Percentiles rank a stretch among this genome's conserved stretches.
phyloP scores from a whole-genome alignment of 2,888 invertebrate genomes.

The Amphipyra tragopoginis region DNA sequence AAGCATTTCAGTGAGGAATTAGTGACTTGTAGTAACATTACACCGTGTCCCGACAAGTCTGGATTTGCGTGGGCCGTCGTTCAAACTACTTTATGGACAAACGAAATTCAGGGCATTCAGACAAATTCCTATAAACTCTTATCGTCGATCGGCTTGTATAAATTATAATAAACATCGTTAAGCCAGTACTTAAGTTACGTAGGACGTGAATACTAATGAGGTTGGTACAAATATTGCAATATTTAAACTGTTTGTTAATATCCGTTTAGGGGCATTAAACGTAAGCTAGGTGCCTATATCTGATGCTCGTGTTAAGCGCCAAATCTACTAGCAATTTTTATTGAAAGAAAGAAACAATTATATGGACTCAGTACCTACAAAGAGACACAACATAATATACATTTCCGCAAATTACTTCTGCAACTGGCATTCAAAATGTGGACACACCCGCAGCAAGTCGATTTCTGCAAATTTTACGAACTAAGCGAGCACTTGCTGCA shows the following conservation, averaged over 20 bases:
- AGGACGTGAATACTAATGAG: slow-evolving; percentile 48
- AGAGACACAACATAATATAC: too few relatives aligned
- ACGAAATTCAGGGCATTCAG: slow-evolving; percentile 38
- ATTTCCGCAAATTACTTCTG: too few relatives aligned
- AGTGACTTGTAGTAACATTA: slow-evolving; percentile 32
- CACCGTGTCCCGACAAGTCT: slow-evolving; percentile 12
- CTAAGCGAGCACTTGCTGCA: too few relatives aligned
- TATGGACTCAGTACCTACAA: too few relatives aligned
- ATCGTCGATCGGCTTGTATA: slow-evolving; percentile 48
- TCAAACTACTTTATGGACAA: slow-evolving; percentile 33
- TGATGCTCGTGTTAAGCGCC: neutral
- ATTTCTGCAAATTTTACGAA: too few relatives aligned
- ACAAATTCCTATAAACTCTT: slow-evolving; percentile 46
- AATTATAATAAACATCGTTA: slow-evolving; percentile 51
- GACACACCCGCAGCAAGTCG: too few relatives aligned
- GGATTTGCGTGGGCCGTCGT: slow-evolving; percentile 40
- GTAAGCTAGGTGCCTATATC: slow-evolving; percentile 8
- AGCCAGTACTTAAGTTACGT: slow-evolving; percentile 33
- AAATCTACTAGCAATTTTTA: neutral
- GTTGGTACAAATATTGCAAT: slow-evolving; percentile 42
- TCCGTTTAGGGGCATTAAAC: slow-evolving; percentile 25
- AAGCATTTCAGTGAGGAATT: slow-evolving; percentile 30
- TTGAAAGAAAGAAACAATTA: too few relatives aligned
- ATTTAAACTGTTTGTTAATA: slow-evolving; percentile 47
- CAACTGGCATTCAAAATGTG: too few relatives aligned